Conservation (phyloP, 2,888 invertebrate genomes). For the Halictus quadricinctus region DNA sequence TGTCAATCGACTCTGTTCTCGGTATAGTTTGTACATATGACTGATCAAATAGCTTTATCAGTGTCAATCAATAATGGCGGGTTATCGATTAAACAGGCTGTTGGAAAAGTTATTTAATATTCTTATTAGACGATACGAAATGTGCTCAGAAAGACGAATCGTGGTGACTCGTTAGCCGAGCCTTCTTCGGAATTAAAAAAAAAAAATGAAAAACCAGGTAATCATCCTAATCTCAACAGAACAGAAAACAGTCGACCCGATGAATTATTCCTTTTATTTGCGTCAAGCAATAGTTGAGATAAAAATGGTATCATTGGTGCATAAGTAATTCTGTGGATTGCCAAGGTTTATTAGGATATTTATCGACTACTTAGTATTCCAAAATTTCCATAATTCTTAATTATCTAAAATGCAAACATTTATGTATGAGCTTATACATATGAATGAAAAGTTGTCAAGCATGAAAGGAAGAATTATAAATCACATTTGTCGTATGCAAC, state of each 20-base stretch:
- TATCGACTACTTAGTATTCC: background rate
- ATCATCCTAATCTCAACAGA: background rate
- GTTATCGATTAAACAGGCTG: slow-evolving; percentile 57
- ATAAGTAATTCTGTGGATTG: background rate
- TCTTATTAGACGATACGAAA: slow-evolving; percentile 18
- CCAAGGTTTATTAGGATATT: background rate
- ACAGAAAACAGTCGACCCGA: background rate
- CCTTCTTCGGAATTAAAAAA: background rate
- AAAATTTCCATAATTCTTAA: slow-evolving; percentile 37
- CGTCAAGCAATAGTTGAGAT: background rate
- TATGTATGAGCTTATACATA: slow-evolving; percentile 54
- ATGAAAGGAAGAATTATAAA: slow-evolving; percentile 40
- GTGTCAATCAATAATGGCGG: slow-evolving; percentile 58
- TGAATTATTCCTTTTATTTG: slow-evolving; percentile 15
- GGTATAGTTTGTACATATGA: slow-evolving; percentile 37
- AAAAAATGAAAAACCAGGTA: no score
- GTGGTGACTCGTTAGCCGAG: background rate
- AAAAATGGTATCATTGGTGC: background rate
- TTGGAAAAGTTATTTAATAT: slow-evolving; percentile 49
- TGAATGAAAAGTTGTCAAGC: slow-evolving; percentile 42
- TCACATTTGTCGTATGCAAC: slow-evolving; percentile 30
- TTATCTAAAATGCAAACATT: slow-evolving; percentile 26
- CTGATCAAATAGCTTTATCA: slow-evolving; percentile 62
- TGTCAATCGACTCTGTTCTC: slow-evolving; percentile 56
- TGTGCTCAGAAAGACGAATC: background rate